phyloP scores from a whole-genome alignment of 37 sponge, comb jelly and placozoan species.

The Lycopodina hypogea region DNA sequence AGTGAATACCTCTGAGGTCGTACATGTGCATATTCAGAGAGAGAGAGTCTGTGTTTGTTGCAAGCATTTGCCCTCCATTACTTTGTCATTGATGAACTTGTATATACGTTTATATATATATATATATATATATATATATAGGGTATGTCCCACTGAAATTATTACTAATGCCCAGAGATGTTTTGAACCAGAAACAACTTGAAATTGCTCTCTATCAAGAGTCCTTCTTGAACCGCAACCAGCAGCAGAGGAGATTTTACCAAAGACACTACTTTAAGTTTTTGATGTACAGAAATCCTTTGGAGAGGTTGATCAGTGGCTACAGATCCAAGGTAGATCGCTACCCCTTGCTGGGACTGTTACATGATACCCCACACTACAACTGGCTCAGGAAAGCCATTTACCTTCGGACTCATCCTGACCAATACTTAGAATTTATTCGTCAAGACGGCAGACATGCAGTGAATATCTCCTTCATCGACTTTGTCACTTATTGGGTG shows the following conservation, averaged over 20 bases:
- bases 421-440: background rate
- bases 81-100: no score
- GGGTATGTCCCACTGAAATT: constrained; percentile 23
- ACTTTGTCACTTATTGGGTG: constrained; percentile 45
- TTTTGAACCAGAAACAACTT: constrained; percentile 13
- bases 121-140: no score
- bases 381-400: constrained; percentile 36
- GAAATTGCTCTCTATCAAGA: constrained; percentile 10
- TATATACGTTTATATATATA: no score
- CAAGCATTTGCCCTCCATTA: no score
- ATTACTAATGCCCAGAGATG: constrained; percentile 5
- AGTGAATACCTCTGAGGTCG: no score
- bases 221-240: constrained; percentile 31
- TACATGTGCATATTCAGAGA: no score
- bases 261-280: constrained; percentile 52
- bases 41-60: no score
- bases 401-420: background rate
- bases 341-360: constrained; percentile 19
- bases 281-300: constrained; percentile 61
- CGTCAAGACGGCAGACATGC: background rate
- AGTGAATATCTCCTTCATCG: constrained; percentile 26
- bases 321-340: constrained; percentile 48
- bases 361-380: constrained; percentile 17
- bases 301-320: constrained; percentile 44
- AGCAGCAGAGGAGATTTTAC: constrained; percentile 3